Evolutionary conservation across 2,113 vertebrate genomes (phyloP).

Genomic region (Todiramphus chloris): DNA sequence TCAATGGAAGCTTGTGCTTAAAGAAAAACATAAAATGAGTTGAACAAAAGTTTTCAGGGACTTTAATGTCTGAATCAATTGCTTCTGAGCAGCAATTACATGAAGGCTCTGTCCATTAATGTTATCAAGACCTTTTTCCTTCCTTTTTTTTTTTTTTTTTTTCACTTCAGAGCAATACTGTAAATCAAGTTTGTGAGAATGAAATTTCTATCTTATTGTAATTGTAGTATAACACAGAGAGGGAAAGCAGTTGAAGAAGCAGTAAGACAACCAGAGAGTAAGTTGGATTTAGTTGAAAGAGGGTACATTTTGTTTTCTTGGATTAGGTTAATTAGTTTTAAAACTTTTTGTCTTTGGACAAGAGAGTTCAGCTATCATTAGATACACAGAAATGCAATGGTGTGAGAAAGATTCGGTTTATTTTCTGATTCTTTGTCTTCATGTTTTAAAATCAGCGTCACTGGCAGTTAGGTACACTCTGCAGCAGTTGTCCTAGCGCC

Average conservation of each 20-base stretch:
- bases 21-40: neutral
- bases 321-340: conserved; percentile 40
- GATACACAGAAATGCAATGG: neutral
- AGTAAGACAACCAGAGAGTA: neutral
- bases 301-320: neutral
- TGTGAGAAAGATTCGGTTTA: neutral
- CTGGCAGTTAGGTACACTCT: neutral
- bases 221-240: neutral
- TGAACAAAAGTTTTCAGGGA: neutral
- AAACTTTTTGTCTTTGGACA: neutral
- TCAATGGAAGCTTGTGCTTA: neutral
- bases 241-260: neutral
- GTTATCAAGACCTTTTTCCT: neutral
- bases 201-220: neutral
- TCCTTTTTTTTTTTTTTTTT: neutral
- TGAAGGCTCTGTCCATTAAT: neutral
- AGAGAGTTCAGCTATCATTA: neutral
- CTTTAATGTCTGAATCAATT: neutral
- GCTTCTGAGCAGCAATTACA: neutral
- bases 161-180: neutral
- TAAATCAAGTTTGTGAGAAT: conserved; percentile 4
- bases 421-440: neutral
- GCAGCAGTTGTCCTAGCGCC: neutral
- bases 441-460: neutral
- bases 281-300: conserved; percentile 32